Conservation (phyloP, 1,140 invertebrate species). For the Bathynomus jamesi region DNA sequence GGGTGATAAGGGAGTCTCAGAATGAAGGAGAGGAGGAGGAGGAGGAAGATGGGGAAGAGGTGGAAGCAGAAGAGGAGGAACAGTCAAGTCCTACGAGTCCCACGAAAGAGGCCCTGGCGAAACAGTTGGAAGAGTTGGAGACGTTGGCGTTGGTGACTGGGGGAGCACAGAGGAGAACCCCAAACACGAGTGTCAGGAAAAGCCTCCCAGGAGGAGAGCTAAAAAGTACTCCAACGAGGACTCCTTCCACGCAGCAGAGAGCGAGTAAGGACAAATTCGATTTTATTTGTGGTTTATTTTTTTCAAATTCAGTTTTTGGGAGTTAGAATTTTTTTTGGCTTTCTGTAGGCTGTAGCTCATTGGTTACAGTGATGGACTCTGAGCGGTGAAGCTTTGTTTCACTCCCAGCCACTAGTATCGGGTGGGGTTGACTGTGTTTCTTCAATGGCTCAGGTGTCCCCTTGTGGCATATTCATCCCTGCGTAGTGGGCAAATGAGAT, state of each 20-base stretch:
- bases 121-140: slow-evolving; percentile 11
- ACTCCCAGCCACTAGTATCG: no score
- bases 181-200: background rate
- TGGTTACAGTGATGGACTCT: no score
- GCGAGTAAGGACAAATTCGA: background rate
- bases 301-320: no score
- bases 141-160: background rate
- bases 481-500: no score
- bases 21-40: slow-evolving; percentile 4
- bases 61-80: slow-evolving; percentile 28
- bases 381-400: no score
- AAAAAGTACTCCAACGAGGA: background rate
- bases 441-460: no score
- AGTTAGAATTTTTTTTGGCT: no score
- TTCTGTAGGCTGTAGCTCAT: no score
- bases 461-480: no score
- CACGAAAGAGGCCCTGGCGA: background rate
- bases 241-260: background rate
- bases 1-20: background rate
- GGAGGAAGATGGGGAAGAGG: background rate
- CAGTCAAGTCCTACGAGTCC: slow-evolving; percentile 29
- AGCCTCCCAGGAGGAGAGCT: background rate
- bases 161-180: background rate
- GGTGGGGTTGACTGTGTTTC: no score
- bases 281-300: background rate